These are phyloP conservation scores for Sycophila texana DNA, from an alignment of 2,888 invertebrate species.

Conservation along the genomic window DNA sequence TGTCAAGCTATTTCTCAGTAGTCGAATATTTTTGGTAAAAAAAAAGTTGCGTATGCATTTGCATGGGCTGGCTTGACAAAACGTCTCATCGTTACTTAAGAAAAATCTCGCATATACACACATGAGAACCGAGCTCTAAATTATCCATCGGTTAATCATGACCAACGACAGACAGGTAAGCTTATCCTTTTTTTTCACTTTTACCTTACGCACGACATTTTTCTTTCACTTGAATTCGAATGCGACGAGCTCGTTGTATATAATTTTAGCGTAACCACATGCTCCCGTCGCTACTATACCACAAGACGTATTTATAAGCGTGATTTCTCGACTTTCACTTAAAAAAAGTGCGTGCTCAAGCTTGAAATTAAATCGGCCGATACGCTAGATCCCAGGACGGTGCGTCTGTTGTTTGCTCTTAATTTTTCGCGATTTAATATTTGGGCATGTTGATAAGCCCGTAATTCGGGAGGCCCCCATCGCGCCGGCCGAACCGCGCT, in stretches of 20 bases:
- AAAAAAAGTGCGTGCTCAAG: background rate
- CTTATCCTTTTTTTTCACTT: slow-evolving; percentile 26
- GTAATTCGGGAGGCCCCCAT: background rate
- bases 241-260: background rate
- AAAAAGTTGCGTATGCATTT: slow-evolving; percentile 54
- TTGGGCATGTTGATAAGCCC: slow-evolving; percentile 1
- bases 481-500: too few relatives aligned
- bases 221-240: slow-evolving; percentile 28
- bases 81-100: slow-evolving; percentile 37
- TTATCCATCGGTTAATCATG: slow-evolving; percentile 64
- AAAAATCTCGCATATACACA: slow-evolving; percentile 35
- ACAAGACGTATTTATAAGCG: slow-evolving; percentile 37
- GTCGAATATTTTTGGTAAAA: slow-evolving; percentile 42
- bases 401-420: slow-evolving; percentile 3
- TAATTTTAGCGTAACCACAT: slow-evolving; percentile 7
- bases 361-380: background rate
- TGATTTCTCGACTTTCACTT: slow-evolving; percentile 48
- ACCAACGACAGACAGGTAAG: slow-evolving; percentile 74
- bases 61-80: slow-evolving; percentile 63
- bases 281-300: background rate
- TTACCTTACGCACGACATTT: background rate
- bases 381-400: background rate
- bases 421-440: slow-evolving; percentile 17
- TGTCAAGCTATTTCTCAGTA: slow-evolving; percentile 52
- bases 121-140: slow-evolving; percentile 60